A percentile compares a stretch with the other conserved stretches of the same genome.
Evolutionary conservation across 1,140 invertebrate species (phyloP).

Genomic region (Tachypleus tridentatus): DNA sequence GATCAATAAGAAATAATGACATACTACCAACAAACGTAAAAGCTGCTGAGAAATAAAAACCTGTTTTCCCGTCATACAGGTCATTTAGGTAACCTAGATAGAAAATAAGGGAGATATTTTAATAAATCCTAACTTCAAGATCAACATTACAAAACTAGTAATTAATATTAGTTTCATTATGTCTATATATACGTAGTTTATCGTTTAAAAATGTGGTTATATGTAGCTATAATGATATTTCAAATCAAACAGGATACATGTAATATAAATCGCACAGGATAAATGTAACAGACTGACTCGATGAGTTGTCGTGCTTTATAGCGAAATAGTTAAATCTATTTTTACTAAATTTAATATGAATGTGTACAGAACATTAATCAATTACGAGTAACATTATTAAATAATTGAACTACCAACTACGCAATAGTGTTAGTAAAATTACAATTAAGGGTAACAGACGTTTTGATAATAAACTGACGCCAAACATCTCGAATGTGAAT

Average conservation of each 20-base stretch:
- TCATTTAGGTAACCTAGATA: constrained; percentile 58
- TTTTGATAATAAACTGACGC: too few species aligned
- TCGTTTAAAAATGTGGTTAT: neutral
- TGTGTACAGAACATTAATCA: too few species aligned
- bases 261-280: constrained; percentile 14
- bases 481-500: too few species aligned
- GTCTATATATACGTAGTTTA: neutral
- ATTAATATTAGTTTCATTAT: neutral
- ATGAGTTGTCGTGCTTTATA: too few species aligned
- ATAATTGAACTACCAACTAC: too few species aligned
- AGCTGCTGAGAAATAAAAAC: constrained; percentile 67
- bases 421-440: too few species aligned
- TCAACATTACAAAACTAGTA: neutral
- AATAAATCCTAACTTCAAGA: neutral
- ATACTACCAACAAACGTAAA: constrained; percentile 61
- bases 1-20: constrained; percentile 64
- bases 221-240: neutral
- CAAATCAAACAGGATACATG: neutral
- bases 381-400: too few species aligned
- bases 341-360: too few species aligned
- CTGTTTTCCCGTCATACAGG: constrained; percentile 51
- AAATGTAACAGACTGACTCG: neutral
- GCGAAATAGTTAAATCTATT: too few species aligned
- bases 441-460: too few species aligned
- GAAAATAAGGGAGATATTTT: constrained; percentile 8